These are phyloP conservation scores for Pantelozetes paolii DNA, from an alignment of 2,888 invertebrate species.

Conservation along the genomic window DNA sequence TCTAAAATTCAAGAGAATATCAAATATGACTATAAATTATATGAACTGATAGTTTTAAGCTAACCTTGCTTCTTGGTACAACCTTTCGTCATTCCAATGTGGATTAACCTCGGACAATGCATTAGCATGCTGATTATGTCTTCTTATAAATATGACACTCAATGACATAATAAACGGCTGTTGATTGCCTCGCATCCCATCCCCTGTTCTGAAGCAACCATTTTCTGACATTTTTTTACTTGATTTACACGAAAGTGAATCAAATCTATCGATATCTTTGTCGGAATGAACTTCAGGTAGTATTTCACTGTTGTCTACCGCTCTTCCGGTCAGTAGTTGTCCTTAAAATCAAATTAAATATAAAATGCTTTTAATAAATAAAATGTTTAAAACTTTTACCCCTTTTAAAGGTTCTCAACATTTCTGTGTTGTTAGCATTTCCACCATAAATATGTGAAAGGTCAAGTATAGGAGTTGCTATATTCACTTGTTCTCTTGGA, in stretches of 20 bases:
- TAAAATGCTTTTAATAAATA: neutral
- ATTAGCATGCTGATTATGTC: conserved; percentile 73
- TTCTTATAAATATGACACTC: conserved; percentile 50
- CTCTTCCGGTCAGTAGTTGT: no score
- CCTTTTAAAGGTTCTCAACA: conserved; percentile 2
- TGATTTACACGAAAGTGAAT: conserved; percentile 38
- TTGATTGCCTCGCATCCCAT: conserved; percentile 41
- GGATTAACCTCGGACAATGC: conserved; percentile 64
- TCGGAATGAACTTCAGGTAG: conserved; percentile 16
- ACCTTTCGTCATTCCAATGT: conserved; percentile 69
- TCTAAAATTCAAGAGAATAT: no score
- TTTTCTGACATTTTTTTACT: conserved; percentile 27
- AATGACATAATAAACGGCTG: conserved; percentile 38
- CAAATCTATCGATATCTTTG: conserved; percentile 26
- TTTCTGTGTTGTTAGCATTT: conserved; percentile 26
- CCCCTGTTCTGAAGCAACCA: conserved; percentile 39
- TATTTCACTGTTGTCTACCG: neutral
- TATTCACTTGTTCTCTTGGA: conserved; percentile 37
- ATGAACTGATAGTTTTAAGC: neutral
- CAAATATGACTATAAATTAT: no score
- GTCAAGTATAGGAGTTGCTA: conserved; percentile 32
- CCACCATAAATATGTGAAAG: conserved; percentile 39
- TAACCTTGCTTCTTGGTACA: conserved; percentile 67
- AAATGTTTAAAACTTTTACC: conserved; percentile 9
- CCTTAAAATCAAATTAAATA: no score